Evolutionary conservation across 2,113 vertebrate species (phyloP), one percentile per base, ranked within the genome.

Genomic region (Chloropsis hardwickii): DNA sequence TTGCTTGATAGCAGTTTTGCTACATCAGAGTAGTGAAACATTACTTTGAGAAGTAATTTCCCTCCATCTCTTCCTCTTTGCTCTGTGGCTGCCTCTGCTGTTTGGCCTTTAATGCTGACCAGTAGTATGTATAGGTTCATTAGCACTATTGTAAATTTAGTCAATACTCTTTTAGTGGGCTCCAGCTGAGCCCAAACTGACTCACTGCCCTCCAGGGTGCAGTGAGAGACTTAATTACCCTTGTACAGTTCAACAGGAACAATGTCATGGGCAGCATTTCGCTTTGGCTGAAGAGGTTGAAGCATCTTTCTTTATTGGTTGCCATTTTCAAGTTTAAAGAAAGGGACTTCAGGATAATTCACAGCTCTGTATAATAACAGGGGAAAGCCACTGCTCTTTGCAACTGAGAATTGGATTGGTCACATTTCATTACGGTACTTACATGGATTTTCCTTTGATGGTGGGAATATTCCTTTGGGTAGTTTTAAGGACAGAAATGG

Each of bases 221-320:
- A 93, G 87, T 96, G 83, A 93, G 78, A 91, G 51, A 82, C 74
- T 96, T 97, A 97, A 97, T 96, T 97, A 97, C 95, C 90, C 94
- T 90, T 89, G 88, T 94, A 89, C 67, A 7, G 2, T 92, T 95
- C 88, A 97, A 92, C 73, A 71, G 82, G 90, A 96, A 39, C 83
- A 87, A 62, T 58, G 50, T 92, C 39, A 42, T 61, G 90, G 88
- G 78, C 83, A 92, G 90, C 48, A 35, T 93, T 95, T 87, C 0
- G 1, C 47, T 81, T 73, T 91, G 83, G 51, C 69, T 90, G 65
- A 65, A 83, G 86, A 92, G 76, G 44, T 33, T 85, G 69, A 86
- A 67, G 81, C 70, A 91, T 72, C 67, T 81, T 54, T 64, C 76
- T 93, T 62, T 73, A 13, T 78, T 67, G 71, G 86, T 81, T 86